A percentile compares a stretch with the other conserved stretches of the same genome.
Conservation (phyloP, 2,113 vertebrate genomes). For the Motacilla alba region DNA sequence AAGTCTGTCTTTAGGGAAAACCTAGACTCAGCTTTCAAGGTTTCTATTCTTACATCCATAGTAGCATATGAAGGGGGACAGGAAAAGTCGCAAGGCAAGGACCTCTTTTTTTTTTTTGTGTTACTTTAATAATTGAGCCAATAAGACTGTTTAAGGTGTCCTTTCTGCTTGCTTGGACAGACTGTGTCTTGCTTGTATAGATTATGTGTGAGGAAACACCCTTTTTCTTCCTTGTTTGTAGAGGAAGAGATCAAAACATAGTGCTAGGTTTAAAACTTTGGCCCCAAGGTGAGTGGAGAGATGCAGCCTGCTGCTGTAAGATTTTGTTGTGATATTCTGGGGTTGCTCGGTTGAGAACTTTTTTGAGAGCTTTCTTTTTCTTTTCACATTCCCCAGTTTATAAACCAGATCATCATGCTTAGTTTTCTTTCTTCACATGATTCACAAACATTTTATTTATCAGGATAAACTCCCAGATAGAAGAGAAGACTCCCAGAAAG, state of each 20-base stretch:
- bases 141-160: background rate
- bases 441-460: background rate
- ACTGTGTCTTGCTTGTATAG: background rate
- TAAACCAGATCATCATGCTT: background rate
- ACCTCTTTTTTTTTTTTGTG: background rate
- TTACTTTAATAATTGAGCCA: background rate
- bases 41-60: background rate
- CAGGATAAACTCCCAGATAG: background rate
- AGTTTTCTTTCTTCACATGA: background rate
- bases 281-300: background rate
- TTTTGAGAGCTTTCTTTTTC: background rate
- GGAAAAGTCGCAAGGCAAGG: background rate
- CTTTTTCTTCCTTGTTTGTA: background rate
- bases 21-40: background rate
- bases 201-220: background rate
- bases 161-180: background rate
- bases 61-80: background rate
- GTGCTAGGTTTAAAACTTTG: background rate
- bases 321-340: background rate
- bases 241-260: background rate
- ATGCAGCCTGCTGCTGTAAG: background rate
- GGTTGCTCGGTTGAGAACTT: background rate
- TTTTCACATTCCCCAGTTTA: background rate
- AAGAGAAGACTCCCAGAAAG: background rate
- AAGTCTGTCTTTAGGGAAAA: background rate